Evolutionary conservation across 1,140 invertebrate species (phyloP).

Genomic region (Hirudo medicinalis): DNA sequence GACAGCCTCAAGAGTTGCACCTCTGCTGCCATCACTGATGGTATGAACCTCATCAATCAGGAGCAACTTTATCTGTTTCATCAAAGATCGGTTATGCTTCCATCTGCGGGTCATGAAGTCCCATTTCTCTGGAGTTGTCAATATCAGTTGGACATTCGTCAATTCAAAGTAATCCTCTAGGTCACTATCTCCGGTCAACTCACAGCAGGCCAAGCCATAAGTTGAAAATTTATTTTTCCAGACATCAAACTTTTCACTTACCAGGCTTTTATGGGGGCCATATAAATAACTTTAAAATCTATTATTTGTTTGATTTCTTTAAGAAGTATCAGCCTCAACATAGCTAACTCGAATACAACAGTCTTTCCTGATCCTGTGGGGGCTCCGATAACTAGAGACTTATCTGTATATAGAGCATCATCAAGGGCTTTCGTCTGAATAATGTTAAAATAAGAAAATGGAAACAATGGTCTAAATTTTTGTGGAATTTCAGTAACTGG

Average conservation of each 20-base stretch:
- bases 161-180: constrained; percentile 47
- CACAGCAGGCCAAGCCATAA: constrained; percentile 51
- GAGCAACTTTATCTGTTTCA: constrained; percentile 55
- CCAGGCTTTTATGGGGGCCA: constrained; percentile 70
- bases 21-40: constrained; percentile 54
- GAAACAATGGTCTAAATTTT: constrained; percentile 49
- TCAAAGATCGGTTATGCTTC: constrained; percentile 50
- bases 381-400: constrained; percentile 57
- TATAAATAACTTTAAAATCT: constrained; percentile 36
- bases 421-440: constrained; percentile 58
- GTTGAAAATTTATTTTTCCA: constrained; percentile 57
- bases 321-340: constrained; percentile 48
- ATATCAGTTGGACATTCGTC: constrained; percentile 48
- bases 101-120: constrained; percentile 61
- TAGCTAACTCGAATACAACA: constrained; percentile 63
- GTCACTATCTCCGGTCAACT: constrained; percentile 62
- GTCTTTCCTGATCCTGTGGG: constrained; percentile 72
- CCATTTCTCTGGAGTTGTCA: constrained; percentile 75
- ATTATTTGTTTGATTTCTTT: neutral
- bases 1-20: constrained; percentile 63
- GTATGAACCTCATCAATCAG: constrained; percentile 64
- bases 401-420: constrained; percentile 51
- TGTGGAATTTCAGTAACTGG: constrained; percentile 25
- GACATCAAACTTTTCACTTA: constrained; percentile 55
- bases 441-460: constrained; percentile 55